These are phyloP conservation scores for Acanthosepion pharaonis DNA, from an alignment of 2,888 invertebrate species.

Conservation along the genomic window DNA sequence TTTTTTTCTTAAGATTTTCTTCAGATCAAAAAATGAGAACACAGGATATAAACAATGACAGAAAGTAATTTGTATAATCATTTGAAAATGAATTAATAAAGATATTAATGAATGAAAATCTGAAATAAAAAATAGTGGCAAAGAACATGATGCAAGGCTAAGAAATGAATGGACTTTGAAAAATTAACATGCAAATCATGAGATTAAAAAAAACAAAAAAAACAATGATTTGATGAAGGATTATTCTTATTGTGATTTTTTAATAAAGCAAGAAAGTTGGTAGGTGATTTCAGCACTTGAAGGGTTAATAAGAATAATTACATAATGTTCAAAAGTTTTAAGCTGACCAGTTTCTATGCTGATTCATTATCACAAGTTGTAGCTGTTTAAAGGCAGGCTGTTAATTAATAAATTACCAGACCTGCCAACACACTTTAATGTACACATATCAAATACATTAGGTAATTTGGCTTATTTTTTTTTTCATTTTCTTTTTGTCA, in stretches of 20 bases:
- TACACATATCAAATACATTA: neutral
- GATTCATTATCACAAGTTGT: constrained; percentile 33
- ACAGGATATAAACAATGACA: neutral
- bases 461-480: neutral
- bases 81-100: neutral
- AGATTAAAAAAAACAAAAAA: neutral
- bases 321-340: constrained; percentile 13
- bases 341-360: constrained; percentile 12
- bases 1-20: neutral
- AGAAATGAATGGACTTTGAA: constrained; percentile 18
- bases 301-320: constrained; percentile 33
- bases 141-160: neutral
- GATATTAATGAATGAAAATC: neutral
- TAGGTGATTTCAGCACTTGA: constrained; percentile 11
- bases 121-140: neutral
- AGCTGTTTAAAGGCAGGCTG: constrained; percentile 9
- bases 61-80: neutral
- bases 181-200: neutral
- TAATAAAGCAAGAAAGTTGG: neutral
- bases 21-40: neutral
- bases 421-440: constrained; percentile 33
- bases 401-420: constrained; percentile 6
- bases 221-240: neutral
- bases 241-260: neutral
- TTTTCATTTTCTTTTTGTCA: constrained; percentile 24